Base-by-base conservation (phyloP, 2,797 vertebrate genomes). In the Leuciscus waleckii region DNA sequence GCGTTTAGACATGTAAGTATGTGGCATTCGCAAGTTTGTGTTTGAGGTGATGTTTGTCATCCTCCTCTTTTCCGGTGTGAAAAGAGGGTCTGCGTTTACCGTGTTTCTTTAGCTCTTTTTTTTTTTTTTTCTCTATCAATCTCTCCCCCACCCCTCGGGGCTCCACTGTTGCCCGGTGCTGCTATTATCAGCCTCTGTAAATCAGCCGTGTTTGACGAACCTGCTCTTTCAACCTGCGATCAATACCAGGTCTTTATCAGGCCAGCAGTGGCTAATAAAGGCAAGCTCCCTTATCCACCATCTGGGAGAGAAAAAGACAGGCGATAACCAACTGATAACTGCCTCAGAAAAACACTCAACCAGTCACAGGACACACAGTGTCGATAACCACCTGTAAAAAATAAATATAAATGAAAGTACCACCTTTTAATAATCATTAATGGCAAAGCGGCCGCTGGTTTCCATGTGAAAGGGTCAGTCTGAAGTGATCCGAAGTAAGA, bases 201-300 rank as follows among this genome's bases (percentile, higher is more conserved):
- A 95, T 95, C 95, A 95, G 93, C 91, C 93, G 87, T 96, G 95
- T 95, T 96, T 95, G 95, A 95, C 94, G 93, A 95, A 95, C 92
- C 94, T 95, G 95, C 94, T 95, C 94, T 95, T 95, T 95, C 94
- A 95, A 95, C 95, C 95, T 93, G 91, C 92, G 94, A 96, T 95
- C 95, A 95, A 96, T 95, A 96, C 92, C 91, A 92, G 94, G 91
- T 95, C 95, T 94, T 96, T 96, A 96, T 96, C 95, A 92, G 94
- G 92, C 91, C 93, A 93, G 91, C 85, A 79, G 94, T 93, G 94
- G 93, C 95, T 95, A 95, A 95, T 95, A 96, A 95, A 95, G 95
- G 94, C 94, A 93, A 90, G 93, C 90, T 91, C 92, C 89, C 94
- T 95, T 95, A 95, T 95, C 95, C 90, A 90, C 94, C 95, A 95